Evolutionary conservation across 2,888 invertebrate species (phyloP).

Genomic region (Orthonychiurus folsomi): DNA sequence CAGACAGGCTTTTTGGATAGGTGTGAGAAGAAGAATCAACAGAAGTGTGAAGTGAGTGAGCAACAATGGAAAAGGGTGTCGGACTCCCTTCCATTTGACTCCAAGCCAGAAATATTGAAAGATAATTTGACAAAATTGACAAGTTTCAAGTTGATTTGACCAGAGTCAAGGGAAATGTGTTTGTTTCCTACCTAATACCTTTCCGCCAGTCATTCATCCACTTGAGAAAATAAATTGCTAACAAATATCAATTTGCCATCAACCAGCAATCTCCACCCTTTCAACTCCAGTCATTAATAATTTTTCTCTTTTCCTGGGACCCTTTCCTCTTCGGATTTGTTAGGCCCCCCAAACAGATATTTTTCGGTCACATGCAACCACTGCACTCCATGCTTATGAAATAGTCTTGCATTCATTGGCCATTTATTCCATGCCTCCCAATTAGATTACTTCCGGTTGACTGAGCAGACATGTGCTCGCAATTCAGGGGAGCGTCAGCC

Average conservation of each 20-base stretch:
- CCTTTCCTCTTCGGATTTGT: background rate
- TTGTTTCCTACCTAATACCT: background rate
- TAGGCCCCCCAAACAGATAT: too few species aligned
- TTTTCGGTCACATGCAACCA: too few species aligned
- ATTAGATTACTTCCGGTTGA: background rate
- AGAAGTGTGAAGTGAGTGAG: conserved; percentile 1
- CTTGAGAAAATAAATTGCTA: background rate
- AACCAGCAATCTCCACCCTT: too few species aligned
- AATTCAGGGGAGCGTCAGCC: background rate
- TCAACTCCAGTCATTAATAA: background rate
- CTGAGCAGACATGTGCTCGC: conserved; percentile 1
- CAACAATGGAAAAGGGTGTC: conserved; percentile 10
- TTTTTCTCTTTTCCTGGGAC: background rate
- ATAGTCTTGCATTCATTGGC: background rate
- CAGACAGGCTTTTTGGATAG: too few species aligned
- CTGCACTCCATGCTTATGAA: too few species aligned
- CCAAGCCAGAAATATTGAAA: conserved; percentile 9
- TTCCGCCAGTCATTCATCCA: too few species aligned
- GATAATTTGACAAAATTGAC: conserved; percentile 19
- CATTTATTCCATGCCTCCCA: background rate
- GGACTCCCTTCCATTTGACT: too few species aligned
- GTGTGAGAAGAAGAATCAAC: too few species aligned
- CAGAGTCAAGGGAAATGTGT: conserved; percentile 7
- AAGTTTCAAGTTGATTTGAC: conserved; percentile 16
- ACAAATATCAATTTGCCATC: background rate